These are phyloP conservation scores for Melanaphis sacchari DNA, from an alignment of 1,140 invertebrate genomes.

Conservation along the genomic window DNA sequence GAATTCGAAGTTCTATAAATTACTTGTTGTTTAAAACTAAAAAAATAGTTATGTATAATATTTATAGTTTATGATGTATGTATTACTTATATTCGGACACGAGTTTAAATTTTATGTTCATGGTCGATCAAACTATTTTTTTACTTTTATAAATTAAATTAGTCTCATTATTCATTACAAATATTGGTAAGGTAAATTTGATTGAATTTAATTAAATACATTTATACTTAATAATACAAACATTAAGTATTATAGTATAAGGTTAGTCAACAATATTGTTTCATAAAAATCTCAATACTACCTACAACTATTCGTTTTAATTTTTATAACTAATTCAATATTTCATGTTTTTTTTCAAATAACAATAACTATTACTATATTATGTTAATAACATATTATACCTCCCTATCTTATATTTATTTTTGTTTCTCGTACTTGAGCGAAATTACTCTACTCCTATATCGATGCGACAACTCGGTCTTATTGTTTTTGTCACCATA, in stretches of 20 bases:
- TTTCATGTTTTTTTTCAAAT: not conserved
- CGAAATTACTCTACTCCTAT: not conserved
- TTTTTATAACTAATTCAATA: not conserved
- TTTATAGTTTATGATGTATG: not conserved
- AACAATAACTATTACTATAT: not conserved
- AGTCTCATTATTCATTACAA: not conserved
- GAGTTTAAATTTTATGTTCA: too few relatives aligned
- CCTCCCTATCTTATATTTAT: not conserved
- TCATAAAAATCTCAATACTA: not conserved
- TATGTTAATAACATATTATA: not conserved
- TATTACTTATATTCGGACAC: not conserved
- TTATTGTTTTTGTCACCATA: not conserved
- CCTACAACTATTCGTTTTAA: slow-evolving; percentile 3
- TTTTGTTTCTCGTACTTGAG: not conserved
- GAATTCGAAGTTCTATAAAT: not conserved
- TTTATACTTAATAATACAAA: not conserved
- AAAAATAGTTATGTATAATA: not conserved
- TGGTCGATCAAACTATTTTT: not conserved
- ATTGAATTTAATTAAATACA: not conserved
- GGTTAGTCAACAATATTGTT: not conserved
- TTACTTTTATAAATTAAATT: not conserved
- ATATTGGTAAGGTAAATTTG: not conserved
- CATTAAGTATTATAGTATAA: not conserved
- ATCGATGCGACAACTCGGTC: too few relatives aligned
- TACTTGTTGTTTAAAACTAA: not conserved